Base-by-base conservation (phyloP, 2,797 vertebrate genomes). In the Arnoldichthys spilopterus region DNA sequence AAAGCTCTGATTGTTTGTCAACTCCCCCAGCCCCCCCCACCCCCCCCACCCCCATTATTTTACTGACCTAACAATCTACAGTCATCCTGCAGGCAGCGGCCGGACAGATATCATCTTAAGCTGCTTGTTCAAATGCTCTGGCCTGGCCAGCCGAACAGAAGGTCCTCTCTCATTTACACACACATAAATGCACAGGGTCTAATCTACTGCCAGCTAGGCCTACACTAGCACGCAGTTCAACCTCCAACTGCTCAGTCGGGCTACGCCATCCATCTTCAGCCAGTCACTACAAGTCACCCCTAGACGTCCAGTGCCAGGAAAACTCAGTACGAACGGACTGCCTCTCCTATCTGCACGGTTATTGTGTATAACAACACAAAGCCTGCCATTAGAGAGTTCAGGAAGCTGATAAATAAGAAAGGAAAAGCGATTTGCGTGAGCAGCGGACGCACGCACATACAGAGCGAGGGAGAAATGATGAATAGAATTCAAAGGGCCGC, bases 1-100 rank as follows among this genome's bases (percentile, higher is more conserved):
- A 93, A 94, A 90, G 89, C 91, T 88, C 37, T 85, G 86, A 91
- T 93, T 95, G 93, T 94, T 94, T 94, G 93, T 93, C 92, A 94
- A 93, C 91, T 92, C 88, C 91, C 90, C 74, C 69, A 79, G 87
- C 86, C 86, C 54, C 26, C 85, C 88, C 86, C 88, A n/a, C n/a
- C 74, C 69, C 80, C 87, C 86, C 86, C 54, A n/a, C 85, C 88
- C 86, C 88, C 87, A 90, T 90, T 90, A 86, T 74, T 88, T 58
- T 69, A 84, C 86, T 82, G 85, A 89, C 90, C 84, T 93, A 89
- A 91, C 93, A 94, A 93, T 94, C 92, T 93, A 88, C 88, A 87
- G 89, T 90, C 90, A 90, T 91, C 91, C 92, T 93, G 92, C 91
- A 92, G 92, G 90, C 90, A 87, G 90, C 81, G 87, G 84, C 82